phyloP scores from a whole-genome alignment of 2,888 invertebrate genomes.

The Esperia sulphurella region DNA sequence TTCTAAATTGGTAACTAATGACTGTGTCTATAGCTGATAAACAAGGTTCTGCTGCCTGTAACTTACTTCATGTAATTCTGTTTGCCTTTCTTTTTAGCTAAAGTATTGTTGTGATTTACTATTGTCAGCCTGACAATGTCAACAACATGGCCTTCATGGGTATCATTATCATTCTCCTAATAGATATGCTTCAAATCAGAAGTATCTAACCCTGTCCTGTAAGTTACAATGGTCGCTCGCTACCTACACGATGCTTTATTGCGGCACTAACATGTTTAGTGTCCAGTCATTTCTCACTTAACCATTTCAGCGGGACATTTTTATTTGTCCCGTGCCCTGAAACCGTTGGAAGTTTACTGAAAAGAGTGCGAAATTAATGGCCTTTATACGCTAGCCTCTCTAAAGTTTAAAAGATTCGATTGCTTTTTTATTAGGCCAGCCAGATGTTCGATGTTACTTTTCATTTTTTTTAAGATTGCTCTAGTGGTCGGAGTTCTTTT shows the following conservation, averaged over 20 bases:
- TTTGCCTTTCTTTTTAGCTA: too few species aligned
- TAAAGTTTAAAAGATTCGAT: slow-evolving; percentile 28
- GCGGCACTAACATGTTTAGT: slow-evolving; percentile 44
- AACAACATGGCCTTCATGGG: too few species aligned
- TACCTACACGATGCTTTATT: slow-evolving; percentile 24
- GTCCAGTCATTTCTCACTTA: slow-evolving; percentile 41
- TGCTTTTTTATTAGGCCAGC: slow-evolving; percentile 36
- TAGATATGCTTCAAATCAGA: too few species aligned
- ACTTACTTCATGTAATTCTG: too few species aligned
- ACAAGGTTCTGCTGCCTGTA: too few species aligned
- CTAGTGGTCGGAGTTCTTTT: slow-evolving; percentile 24
- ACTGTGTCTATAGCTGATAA: too few species aligned
- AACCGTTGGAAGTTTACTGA: slow-evolving; percentile 38
- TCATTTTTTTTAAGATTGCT: slow-evolving; percentile 27
- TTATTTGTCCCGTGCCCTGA: slow-evolving; percentile 40
- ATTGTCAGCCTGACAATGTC: too few species aligned
- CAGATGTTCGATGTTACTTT: slow-evolving; percentile 40
- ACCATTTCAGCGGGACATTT: slow-evolving; percentile 44
- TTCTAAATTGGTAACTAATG: too few species aligned
- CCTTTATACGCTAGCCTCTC: slow-evolving; percentile 27
- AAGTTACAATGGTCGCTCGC: slow-evolving; percentile 26
- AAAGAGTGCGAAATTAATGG: slow-evolving; percentile 22
- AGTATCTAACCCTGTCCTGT: too few species aligned
- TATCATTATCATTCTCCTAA: too few species aligned
- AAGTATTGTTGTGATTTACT: too few species aligned